Evolutionary conservation across 2,113 vertebrate genomes (phyloP), one percentile per base, ranked within the genome.

Genomic region (Puma concolor): DNA sequence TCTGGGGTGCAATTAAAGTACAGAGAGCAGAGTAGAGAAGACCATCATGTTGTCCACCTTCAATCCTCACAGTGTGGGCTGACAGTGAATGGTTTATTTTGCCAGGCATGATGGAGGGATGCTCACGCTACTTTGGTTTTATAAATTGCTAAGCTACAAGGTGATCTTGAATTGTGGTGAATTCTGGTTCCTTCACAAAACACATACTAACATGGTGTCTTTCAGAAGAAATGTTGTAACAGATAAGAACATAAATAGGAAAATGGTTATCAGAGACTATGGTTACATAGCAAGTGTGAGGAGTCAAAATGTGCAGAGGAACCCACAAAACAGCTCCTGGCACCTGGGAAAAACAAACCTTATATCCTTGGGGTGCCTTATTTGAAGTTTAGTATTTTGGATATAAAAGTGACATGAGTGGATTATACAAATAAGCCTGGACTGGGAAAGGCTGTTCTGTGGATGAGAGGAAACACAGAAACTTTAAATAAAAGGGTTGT

Each of bases 331-430:
- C 4, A 74, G 23, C 66, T 29, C 80, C 33, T 21, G 23, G 23
- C 27, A 13, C 16, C 54, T 81, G 80, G 12, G 36, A 66, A 85
- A 67, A 29, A 50, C 38, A 96, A 90, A 36, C 23, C 76, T 91
- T 80, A 74, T 57, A 81, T 81, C 66, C 10, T 38, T 71, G 64
- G 31, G 8, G 60, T 63, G 7, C 17, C 13, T 86, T 72, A 86
- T 57, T 80, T 72, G 54, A 90, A 81, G 44, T 36, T 74, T 86
- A 91, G 25, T 91, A 91, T 91, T 87, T 96, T 64, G 66, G 72
- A 81, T 4, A 91, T 74, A 15, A 87, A 67, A 67, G 16, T 38
- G n/a, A 44, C 8, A 85, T 36, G 15, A 94, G 38, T 69, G 41
- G 14, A 50, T 66, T 50, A 66, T 44, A 82, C 79, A 86, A 91